Evolutionary conservation across 2,888 invertebrate genomes (phyloP).

Genomic region (Caenorhabditis doughertyi): DNA sequence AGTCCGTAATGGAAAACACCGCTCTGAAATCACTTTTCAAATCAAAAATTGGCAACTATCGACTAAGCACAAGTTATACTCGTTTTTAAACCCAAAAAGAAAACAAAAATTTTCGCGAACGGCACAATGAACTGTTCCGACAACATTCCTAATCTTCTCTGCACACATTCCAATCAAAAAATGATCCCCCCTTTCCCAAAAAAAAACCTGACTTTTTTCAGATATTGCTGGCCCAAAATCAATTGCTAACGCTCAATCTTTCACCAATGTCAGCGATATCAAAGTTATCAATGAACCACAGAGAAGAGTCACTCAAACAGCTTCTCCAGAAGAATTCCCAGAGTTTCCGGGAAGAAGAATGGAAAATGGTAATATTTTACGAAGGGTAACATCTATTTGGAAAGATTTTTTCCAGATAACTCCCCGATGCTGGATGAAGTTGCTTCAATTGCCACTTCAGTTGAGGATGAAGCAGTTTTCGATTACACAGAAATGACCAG

Average conservation of each 20-base stretch:
- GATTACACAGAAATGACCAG: conserved; percentile 62
- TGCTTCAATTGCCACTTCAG: conserved; percentile 65
- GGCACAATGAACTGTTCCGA: no score
- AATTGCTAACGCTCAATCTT: conserved; percentile 27
- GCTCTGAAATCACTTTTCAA: no score
- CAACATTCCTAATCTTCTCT: background rate
- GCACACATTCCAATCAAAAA: no score
- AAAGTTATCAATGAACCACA: conserved; percentile 19
- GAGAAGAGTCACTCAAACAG: conserved; percentile 15
- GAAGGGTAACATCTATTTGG: background rate
- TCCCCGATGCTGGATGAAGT: conserved; percentile 62
- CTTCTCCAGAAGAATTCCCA: conserved; percentile 63
- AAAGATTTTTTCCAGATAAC: conserved; percentile 42
- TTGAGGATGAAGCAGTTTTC: conserved; percentile 65
- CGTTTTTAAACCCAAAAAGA: no score
- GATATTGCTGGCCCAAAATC: conserved; percentile 40
- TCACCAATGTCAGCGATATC: conserved; percentile 37
- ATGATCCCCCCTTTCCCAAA: no score
- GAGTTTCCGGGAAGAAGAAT: conserved; percentile 64
- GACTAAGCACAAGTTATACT: no score
- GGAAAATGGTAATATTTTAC: conserved; percentile 48
- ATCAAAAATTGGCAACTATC: no score
- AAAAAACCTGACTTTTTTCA: no score
- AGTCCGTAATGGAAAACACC: no score
- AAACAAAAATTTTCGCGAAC: no score